Base-by-base conservation (phyloP, 2,113 vertebrate species). In the Suncus etruscus region DNA sequence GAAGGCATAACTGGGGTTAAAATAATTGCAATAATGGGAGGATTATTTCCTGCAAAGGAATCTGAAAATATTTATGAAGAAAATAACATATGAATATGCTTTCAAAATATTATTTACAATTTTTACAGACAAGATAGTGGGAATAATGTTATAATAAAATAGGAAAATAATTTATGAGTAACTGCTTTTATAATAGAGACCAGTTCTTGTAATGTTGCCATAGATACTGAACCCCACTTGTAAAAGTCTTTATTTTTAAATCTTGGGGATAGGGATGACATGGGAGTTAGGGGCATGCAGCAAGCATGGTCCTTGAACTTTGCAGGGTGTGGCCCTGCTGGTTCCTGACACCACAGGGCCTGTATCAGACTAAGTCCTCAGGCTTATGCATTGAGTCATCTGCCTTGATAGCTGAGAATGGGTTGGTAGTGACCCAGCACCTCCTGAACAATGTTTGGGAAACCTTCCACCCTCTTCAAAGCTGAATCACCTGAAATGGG, bases 51-150 rank as follows among this genome's bases (percentile, higher is more conserved):
- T 87, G 27, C 58, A 1, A 61, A 39, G 85, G 83, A 7, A 31
- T 7, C n/a, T 29, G 63, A 27, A 25, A 83, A 65, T 31, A 50
- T 69, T 83, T 58, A 69, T 92, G 77, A 15, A 61, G 24, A 83
- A 77, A 50, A 69, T 25, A 12, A 12, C 48, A 58, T 68, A 29
- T 69, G 48, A 88, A 25, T 18, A 32, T 24, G 15, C 51, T 82
- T 50, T 89, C 22, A 75, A 87, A 75, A 75, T 39, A 24, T 54
- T 27, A 87, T 18, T 6, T 48, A 85, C n/a, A 25, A 25, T 72
- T 89, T 92, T 91, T 85, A 70, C 1, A 84, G 76, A 66, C 8
- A 51, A 87, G 75, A 27, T 48, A n/a, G 16, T 51, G 10, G 16
- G 18, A 69, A 63, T 73, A 50, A 50, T 8, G 78, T 86, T 86